Evolutionary conservation across 2,113 vertebrate genomes (phyloP).

Genomic region (Gadus macrocephalus): DNA sequence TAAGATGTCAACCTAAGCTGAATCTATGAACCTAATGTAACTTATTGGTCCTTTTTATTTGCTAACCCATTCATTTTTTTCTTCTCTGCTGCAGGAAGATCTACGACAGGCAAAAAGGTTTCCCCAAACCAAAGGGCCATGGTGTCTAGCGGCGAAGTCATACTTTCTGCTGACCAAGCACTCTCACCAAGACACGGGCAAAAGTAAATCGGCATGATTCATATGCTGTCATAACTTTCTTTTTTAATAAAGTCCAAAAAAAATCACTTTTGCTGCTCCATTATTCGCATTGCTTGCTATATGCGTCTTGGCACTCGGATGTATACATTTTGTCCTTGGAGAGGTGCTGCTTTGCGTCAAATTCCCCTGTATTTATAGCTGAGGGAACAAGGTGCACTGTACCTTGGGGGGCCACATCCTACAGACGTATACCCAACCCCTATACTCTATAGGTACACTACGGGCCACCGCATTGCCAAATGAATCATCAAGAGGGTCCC

Average conservation of each 20-base stretch:
- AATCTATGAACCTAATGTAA: no score
- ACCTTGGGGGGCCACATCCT: no score
- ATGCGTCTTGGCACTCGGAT: background rate
- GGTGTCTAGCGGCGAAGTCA: slow-evolving; percentile 61
- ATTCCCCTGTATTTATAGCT: no score
- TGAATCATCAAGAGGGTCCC: no score
- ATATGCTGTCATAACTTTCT: background rate
- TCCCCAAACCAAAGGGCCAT: slow-evolving; percentile 23
- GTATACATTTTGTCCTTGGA: no score
- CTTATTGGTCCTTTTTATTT: background rate
- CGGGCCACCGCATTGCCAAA: no score
- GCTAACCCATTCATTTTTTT: background rate
- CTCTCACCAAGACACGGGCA: no score
- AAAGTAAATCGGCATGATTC: background rate
- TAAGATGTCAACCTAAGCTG: slow-evolving; percentile 41
- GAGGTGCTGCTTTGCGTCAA: no score
- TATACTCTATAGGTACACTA: no score
- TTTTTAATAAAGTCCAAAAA: slow-evolving; percentile 51
- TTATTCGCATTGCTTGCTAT: background rate
- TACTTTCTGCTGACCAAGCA: slow-evolving; percentile 18
- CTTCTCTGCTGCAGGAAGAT: slow-evolving; percentile 43
- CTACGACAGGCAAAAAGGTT: background rate
- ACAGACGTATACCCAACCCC: no score
- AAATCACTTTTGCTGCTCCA: background rate
- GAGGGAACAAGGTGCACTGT: no score